Conservation (phyloP, 2,888 invertebrate species). For the Teleogryllus oceanicus region DNA sequence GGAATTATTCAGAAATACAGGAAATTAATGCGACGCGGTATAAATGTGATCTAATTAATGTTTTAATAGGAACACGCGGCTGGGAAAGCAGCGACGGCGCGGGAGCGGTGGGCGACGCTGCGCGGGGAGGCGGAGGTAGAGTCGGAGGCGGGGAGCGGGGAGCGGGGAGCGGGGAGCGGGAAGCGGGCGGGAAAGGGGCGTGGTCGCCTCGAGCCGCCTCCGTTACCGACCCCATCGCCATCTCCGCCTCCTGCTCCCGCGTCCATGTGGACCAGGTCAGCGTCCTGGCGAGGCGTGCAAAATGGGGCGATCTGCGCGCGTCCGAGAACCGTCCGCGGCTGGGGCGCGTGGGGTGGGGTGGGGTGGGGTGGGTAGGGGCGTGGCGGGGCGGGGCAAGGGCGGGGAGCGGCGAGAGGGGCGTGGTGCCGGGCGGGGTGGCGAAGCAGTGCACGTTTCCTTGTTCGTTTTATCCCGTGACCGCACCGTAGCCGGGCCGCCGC, state of each 20-base stretch:
- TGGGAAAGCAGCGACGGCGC: neutral
- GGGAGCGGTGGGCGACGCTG: neutral
- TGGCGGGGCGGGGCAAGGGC: neutral
- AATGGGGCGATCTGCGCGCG: neutral
- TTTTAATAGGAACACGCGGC: constrained; percentile 18
- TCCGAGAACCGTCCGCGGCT: neutral
- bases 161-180: neutral
- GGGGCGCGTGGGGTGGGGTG: neutral
- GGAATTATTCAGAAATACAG: constrained; percentile 10
- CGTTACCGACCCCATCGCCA: neutral
- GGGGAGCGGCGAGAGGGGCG: neutral
- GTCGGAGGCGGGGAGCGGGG: neutral
- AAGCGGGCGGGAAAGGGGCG: neutral
- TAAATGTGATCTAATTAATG: neutral
- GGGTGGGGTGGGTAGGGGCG: neutral
- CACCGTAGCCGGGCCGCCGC: neutral
- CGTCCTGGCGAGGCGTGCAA: neutral
- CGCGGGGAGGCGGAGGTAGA: neutral
- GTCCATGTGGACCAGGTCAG: constrained; percentile 7
- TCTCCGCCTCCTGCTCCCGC: neutral
- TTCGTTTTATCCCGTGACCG: neutral
- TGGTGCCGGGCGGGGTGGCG: neutral
- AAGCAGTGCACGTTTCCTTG: neutral
- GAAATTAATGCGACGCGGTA: neutral
- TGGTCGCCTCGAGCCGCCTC: neutral